Evolutionary conservation across 2,113 vertebrate species (phyloP).

Genomic region (Sigmodon hispidus): DNA sequence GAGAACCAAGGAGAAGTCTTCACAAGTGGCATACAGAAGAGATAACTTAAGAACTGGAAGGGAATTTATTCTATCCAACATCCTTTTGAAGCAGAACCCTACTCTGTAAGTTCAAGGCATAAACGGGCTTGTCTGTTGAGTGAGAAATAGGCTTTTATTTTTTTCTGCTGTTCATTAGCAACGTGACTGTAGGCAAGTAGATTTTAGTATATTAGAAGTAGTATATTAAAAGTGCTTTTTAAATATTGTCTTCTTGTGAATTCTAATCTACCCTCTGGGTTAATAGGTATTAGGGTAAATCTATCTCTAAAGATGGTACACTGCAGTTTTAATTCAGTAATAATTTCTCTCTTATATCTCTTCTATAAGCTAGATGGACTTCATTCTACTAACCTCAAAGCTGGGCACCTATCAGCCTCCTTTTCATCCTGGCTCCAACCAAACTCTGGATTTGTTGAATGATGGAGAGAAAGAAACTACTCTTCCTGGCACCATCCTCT

Average conservation of each 20-base stretch:
- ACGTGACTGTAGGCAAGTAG: background rate
- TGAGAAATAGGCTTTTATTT: conserved; percentile 2
- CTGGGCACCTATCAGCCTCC: background rate
- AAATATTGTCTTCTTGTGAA: background rate
- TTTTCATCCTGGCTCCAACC: background rate
- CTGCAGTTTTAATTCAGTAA: conserved; percentile 9
- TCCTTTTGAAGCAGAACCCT: background rate
- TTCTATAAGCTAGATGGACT: background rate
- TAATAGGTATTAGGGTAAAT: background rate
- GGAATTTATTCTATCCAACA: background rate
- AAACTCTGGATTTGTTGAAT: background rate
- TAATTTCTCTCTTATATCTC: background rate
- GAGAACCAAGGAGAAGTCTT: background rate
- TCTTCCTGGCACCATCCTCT: background rate
- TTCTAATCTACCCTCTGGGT: background rate
- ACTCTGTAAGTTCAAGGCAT: background rate
- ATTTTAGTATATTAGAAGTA: background rate
- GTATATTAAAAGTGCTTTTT: background rate
- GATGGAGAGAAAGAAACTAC: background rate
- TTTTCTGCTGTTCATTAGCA: background rate
- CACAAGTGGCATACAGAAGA: background rate
- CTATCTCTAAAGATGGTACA: background rate
- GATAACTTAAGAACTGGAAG: background rate
- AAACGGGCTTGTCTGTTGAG: background rate
- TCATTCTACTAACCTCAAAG: background rate